These are phyloP conservation scores for Plusia festucae DNA, from an alignment of 2,888 invertebrate genomes.

Conservation along the genomic window DNA sequence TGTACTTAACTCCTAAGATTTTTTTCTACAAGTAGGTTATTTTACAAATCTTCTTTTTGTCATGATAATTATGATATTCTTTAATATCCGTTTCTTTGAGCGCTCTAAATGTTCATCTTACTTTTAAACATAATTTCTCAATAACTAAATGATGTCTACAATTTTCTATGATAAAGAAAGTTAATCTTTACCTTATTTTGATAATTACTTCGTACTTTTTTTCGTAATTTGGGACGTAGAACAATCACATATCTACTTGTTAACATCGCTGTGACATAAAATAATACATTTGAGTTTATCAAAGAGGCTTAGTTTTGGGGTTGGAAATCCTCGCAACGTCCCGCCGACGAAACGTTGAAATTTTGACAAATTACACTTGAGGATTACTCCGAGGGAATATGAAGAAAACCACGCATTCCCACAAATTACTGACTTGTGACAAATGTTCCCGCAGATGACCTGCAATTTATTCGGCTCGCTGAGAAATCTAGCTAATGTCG, in stretches of 20 bases:
- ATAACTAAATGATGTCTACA: too few relatives aligned
- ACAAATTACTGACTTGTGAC: slow-evolving; percentile 80
- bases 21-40: background rate
- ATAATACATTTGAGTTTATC: slow-evolving; percentile 73
- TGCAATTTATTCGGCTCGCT: slow-evolving; percentile 69
- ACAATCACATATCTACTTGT: slow-evolving; percentile 27
- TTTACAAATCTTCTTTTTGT: background rate
- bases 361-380: slow-evolving; percentile 81
- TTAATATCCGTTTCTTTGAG: too few relatives aligned
- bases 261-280: slow-evolving; percentile 65
- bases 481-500: slow-evolving; percentile 69
- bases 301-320: slow-evolving; percentile 66
- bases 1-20: too few relatives aligned
- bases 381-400: slow-evolving; percentile 79
- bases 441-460: slow-evolving; percentile 76
- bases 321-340: slow-evolving; percentile 49
- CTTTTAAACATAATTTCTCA: too few relatives aligned
- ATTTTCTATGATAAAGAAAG: too few relatives aligned
- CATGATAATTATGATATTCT: too few relatives aligned
- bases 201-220: background rate
- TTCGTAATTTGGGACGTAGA: background rate
- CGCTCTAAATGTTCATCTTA: too few relatives aligned
- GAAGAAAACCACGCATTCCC: slow-evolving; percentile 80
- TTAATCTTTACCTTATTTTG: too few relatives aligned
- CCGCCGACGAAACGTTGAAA: slow-evolving; percentile 73